phyloP scores from a whole-genome alignment of 1,140 invertebrate genomes.

The Apis mellifera region DNA sequence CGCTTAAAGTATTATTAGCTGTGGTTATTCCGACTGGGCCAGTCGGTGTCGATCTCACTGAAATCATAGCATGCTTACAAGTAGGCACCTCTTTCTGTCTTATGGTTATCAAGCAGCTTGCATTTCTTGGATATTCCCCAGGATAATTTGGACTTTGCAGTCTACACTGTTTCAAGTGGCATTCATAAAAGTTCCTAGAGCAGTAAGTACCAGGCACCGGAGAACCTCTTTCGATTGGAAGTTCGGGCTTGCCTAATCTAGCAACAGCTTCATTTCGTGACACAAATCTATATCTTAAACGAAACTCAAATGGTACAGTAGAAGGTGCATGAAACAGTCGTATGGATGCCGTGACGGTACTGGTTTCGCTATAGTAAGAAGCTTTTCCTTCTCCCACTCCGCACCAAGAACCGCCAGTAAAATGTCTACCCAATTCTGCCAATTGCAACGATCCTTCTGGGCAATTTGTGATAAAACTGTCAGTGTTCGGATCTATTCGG shows the following conservation, averaged over 20 bases:
- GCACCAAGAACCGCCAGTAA: conserved; percentile 93
- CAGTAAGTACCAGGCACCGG: conserved; percentile 93
- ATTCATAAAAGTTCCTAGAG: conserved; percentile 93
- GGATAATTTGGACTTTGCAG: conserved; percentile 95
- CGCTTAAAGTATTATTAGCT: conserved; percentile 85
- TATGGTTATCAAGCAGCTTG: conserved; percentile 91
- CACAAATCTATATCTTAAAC: conserved; percentile 90
- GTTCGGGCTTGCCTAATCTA: conserved; percentile 86
- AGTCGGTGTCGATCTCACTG: conserved; percentile 81
- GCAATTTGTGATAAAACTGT: conserved; percentile 85
- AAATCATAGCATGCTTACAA: conserved; percentile 94
- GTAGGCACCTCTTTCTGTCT: conserved; percentile 91
- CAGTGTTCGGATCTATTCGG: conserved; percentile 83
- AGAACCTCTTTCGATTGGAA: conserved; percentile 88
- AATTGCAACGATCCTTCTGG: conserved; percentile 93
- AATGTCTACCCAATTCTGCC: conserved; percentile 89
- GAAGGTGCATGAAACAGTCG: conserved; percentile 86
- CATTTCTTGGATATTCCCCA: conserved; percentile 94
- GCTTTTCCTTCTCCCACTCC: conserved; percentile 87
- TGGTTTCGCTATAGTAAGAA: conserved; percentile 93
- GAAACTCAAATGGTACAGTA: conserved; percentile 87
- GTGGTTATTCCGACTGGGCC: conserved; percentile 72
- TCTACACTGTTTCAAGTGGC: conserved; percentile 90
- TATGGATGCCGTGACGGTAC: conserved; percentile 90
- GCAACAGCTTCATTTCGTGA: conserved; percentile 88